Evolutionary conservation across 2,888 invertebrate species (phyloP), one percentile per base, ranked within the genome.

Genomic region (Andrena praecox): DNA sequence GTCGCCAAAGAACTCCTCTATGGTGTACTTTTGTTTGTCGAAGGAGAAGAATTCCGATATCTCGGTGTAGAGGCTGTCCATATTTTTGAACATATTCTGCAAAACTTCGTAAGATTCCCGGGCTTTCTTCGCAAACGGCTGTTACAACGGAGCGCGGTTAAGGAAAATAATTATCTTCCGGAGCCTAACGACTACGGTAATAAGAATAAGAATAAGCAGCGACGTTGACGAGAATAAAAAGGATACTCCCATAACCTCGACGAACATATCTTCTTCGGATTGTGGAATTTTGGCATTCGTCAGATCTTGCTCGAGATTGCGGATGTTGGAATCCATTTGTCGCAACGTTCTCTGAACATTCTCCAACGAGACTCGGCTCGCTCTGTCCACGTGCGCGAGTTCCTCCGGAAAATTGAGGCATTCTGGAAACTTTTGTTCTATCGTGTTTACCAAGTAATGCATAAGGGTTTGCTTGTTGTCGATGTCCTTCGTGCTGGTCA

Each of bases 1-100:
- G 92, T 99, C 99, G 0, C 96, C 96, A 94, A 99, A 99, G 95
- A 99, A 98, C 93, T 99, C 99, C 92, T 99, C 99, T 88, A 99
- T 95, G 0, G 97, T 96, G 92, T 99, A 99, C 94, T 99, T 99
- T 85, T 96, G 97, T 7, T 97, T 96, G 92, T 99, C 99, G 94
- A 99, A 99, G 1, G 97, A 96, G 94, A 96, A 99, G 94, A 97
- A 99, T 90, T 98, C 98, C 0, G 98, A 96, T 10, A 99, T 94
- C 66, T 97, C 97, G 3, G 95, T 95, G 94, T 97, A 99, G 0
- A 98, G 94, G 10, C 96, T 96, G 86, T 98, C 98, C 97, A 99
- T 98, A 93, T 98, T 98, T 89, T 97, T 96, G 94, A 97, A 97
- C 99, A 99, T 99, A 74, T 97, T 98, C 91, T 97, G 97, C 82